phyloP scores from a whole-genome alignment of 2,797 vertebrate species.

The Pagetopsis macropterus region DNA sequence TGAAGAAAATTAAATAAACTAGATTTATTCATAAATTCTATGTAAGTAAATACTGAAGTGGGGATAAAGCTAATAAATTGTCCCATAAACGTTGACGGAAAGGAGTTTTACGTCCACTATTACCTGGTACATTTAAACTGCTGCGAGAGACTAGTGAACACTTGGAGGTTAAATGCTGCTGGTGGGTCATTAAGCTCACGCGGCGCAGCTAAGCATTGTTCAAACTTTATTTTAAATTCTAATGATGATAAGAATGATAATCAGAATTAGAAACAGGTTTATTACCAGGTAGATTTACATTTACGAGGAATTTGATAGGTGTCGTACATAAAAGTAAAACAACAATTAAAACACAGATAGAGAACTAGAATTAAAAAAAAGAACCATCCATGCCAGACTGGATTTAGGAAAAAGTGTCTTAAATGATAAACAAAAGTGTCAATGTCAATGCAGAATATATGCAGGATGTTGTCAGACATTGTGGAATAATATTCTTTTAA shows the following conservation, averaged over 20 bases:
- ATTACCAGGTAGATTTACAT: too few species aligned
- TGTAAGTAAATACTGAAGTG: conserved; percentile 6
- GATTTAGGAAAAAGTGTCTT: background rate
- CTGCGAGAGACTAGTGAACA: background rate
- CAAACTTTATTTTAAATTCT: background rate
- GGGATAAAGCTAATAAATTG: conserved; percentile 5
- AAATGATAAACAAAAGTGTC: background rate
- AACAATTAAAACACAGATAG: too few species aligned
- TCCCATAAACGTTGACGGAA: background rate
- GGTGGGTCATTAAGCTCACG: background rate
- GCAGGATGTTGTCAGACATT: background rate
- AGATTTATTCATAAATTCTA: background rate
- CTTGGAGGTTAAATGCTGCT: background rate
- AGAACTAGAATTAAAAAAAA: background rate
- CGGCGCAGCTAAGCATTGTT: background rate
- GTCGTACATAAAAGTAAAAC: too few species aligned
- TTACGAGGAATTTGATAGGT: too few species aligned
- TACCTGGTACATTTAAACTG: conserved; percentile 1
- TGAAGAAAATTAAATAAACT: background rate
- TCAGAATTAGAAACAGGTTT: too few species aligned
- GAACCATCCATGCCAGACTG: background rate
- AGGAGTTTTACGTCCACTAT: conserved; percentile 12
- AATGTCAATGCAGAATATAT: background rate
- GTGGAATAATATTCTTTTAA: background rate
- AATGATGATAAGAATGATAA: background rate